Percentiles rank a stretch among this genome's conserved stretches.
Evolutionary conservation across 2,797 vertebrate species (phyloP).

Genomic region (Siniperca undulata): DNA sequence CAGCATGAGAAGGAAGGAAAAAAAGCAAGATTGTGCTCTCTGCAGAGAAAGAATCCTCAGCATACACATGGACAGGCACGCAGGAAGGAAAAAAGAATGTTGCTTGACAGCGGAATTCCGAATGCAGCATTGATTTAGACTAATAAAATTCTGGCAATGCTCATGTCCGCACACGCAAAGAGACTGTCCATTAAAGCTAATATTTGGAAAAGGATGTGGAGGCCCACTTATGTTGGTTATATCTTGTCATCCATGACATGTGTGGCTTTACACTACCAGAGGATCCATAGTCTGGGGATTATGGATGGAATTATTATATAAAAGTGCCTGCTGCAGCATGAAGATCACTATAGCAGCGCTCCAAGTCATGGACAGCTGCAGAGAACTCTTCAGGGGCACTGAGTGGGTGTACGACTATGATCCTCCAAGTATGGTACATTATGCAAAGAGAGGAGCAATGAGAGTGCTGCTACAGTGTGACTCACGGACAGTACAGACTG

Average conservation of each 20-base stretch:
- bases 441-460: constrained; percentile 42
- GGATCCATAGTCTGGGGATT: constrained; percentile 16
- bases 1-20: constrained; percentile 5
- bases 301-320: constrained; percentile 20
- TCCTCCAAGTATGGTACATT: constrained; percentile 43
- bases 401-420: constrained; percentile 48
- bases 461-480: constrained; percentile 38
- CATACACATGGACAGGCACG: not conserved
- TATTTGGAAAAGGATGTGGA: constrained; percentile 18
- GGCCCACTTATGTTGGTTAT: constrained; percentile 11
- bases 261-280: constrained; percentile 39
- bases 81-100: not conserved
- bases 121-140: constrained; percentile 14
- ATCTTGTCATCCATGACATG: constrained; percentile 29
- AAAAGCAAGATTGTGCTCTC: constrained; percentile 11
- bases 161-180: not conserved
- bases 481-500: constrained; percentile 38
- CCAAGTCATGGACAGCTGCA: constrained; percentile 42
- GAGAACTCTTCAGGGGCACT: constrained; percentile 34
- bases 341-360: constrained; percentile 23
- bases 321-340: constrained; percentile 36
- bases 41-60: constrained; percentile 34
- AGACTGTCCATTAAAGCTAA: constrained; percentile 40
- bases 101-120: constrained; percentile 6
- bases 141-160: constrained; percentile 13